Conservation (phyloP, 2,797 vertebrate genomes). For the Urosaurus nigricauda region DNA sequence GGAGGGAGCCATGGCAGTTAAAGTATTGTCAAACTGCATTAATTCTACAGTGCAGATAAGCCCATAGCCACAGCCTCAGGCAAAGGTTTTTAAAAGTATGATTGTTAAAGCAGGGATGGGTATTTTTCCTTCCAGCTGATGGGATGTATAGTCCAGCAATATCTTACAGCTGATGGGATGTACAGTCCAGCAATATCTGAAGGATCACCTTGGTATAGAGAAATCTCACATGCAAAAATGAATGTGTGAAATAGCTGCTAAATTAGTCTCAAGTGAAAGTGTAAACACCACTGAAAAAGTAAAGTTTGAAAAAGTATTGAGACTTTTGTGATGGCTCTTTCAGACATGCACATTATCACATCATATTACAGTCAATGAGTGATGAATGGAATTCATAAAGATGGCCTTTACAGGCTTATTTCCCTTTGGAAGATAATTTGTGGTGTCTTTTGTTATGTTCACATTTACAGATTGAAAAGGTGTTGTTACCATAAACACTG, state of each 20-base stretch:
- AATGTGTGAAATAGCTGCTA: neutral
- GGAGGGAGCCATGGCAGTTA: too few species aligned
- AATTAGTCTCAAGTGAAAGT: neutral
- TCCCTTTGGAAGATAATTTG: neutral
- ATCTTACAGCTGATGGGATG: too few species aligned
- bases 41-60: too few species aligned
- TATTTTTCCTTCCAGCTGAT: too few species aligned
- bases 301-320: neutral
- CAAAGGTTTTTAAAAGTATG: neutral
- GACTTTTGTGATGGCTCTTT: neutral
- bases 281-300: neutral
- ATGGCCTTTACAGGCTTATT: neutral
- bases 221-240: neutral
- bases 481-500: neutral
- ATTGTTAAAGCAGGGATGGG: too few species aligned
- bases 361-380: neutral
- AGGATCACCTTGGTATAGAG: neutral
- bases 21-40: too few species aligned
- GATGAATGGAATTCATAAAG: neutral
- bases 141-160: too few species aligned
- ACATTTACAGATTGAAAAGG: slow-evolving; percentile 17
- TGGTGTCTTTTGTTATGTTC: neutral
- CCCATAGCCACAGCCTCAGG: neutral
- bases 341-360: too few species aligned
- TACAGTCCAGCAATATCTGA: too few species aligned